These are phyloP conservation scores for Malurus melanocephalus DNA, from an alignment of 2,113 vertebrate species.

Conservation along the genomic window DNA sequence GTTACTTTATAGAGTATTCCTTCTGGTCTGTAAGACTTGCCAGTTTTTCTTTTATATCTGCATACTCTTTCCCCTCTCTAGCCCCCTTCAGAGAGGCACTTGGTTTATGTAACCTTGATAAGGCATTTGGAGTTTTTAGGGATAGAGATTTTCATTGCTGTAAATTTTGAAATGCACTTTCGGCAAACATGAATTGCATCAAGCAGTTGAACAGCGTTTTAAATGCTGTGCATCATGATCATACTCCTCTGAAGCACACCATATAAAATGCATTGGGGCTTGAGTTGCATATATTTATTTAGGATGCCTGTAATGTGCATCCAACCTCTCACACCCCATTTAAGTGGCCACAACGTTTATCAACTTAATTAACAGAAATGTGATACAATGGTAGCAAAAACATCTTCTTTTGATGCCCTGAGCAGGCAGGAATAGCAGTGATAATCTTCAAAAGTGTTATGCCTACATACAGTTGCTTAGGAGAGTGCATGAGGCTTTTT, in stretches of 20 bases:
- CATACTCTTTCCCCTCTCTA: background rate
- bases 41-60: background rate
- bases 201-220: background rate
- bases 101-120: background rate
- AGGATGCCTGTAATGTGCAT: background rate
- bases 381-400: background rate
- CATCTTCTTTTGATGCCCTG: accelerated
- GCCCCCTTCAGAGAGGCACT: background rate
- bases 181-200: background rate
- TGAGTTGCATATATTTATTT: background rate
- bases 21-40: background rate
- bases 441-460: background rate
- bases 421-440: background rate
- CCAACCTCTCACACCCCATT: background rate
- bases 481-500: background rate
- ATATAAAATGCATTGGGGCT: background rate
- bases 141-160: background rate
- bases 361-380: background rate
- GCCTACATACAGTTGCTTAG: background rate
- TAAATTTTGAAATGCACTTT: background rate
- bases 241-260: background rate
- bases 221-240: background rate
- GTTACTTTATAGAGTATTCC: background rate
- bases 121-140: background rate
- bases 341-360: background rate